Base-by-base conservation (phyloP, 2,797 vertebrate species). In the Microcaecilia unicolor region DNA sequence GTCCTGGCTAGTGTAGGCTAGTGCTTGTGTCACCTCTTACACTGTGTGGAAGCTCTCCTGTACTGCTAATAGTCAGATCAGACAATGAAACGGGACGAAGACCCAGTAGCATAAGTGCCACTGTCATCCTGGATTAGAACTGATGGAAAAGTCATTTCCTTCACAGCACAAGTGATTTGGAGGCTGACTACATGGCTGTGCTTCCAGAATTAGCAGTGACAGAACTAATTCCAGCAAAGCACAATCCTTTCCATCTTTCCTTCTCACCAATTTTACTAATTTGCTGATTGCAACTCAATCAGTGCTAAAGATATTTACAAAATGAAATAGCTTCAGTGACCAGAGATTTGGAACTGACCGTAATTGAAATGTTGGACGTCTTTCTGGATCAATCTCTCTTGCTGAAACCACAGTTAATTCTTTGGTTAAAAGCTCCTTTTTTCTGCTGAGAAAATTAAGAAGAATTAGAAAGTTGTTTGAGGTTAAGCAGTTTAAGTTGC, bases 81-180 rank as follows among this genome's bases (percentile, higher is more conserved):
- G 66, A 66, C 57, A 60, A 63, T 59, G 58, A 55, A 55, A 52
- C 55, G 68, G 64, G 61, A 61, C 42, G 48, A 58, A n/a, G 46
- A 59, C 70, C 60, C 62, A 62, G 48, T 37, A 56, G 49, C 64
- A 46, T 55, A 65, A 67, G 58, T 61, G 63, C 52, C 64, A 55
- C 65, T 74, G 70, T 66, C 64, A 72, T 57, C 54, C 58, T 45
- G 49, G 58, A 61, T 74, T 76, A 76, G 66, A 48, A 48, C 48
- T 72, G 63, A 70, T 65, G 65, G 61, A 64, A 76, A 67, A 70
- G 52, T 58, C 57, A 51, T 63, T 74, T 61, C 50, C 62, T 67
- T 62, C 56, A 38, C 65, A 44, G 59, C 50, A 26, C 19, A 53
- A 51, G 61, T 32, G 58, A 59, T 58, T 44, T 35, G 49, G 44